Conservation (phyloP, 2,797 vertebrate genomes). For the Betta splendens region DNA sequence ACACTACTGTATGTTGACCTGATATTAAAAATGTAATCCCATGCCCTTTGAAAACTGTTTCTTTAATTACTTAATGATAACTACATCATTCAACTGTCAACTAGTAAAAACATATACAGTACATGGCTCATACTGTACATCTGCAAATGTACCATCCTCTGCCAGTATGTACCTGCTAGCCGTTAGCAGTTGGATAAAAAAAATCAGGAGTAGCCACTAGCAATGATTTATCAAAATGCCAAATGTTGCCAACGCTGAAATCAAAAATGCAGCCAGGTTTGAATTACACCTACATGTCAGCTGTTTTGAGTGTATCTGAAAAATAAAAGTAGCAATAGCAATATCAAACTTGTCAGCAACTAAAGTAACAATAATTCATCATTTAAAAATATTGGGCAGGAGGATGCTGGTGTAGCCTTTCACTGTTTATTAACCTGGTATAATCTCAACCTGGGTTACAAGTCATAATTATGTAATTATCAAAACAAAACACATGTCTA, state of each 20-base stretch:
- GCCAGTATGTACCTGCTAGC: too few species aligned
- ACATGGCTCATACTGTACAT: constrained; percentile 15
- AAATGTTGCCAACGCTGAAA: neutral
- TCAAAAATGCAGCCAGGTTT: constrained; percentile 7
- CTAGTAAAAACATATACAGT: constrained; percentile 13
- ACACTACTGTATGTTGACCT: too few species aligned
- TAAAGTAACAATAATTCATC: neutral
- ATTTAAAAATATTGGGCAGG: neutral
- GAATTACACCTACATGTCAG: constrained; percentile 1
- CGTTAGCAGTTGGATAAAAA: constrained; percentile 17
- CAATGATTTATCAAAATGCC: constrained; percentile 1
- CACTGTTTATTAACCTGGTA: neutral
- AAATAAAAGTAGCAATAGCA: too few species aligned
- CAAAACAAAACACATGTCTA: constrained; percentile 35
- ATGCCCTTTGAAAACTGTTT: constrained; percentile 56
- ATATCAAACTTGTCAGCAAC: too few species aligned
- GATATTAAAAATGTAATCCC: constrained; percentile 7
- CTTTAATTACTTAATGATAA: constrained; percentile 60
- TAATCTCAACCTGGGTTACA: constrained; percentile 13
- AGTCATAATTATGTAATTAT: constrained; percentile 31
- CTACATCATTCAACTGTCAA: constrained; percentile 45
- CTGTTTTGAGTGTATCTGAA: neutral
- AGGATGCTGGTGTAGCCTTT: constrained; percentile 8
- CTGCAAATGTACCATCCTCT: constrained; percentile 29
- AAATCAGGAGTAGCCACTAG: constrained; percentile 11